Percentiles rank a stretch among this genome's conserved stretches.
phyloP scores from a whole-genome alignment of 2,888 invertebrate species.

The Dusona sp. region DNA sequence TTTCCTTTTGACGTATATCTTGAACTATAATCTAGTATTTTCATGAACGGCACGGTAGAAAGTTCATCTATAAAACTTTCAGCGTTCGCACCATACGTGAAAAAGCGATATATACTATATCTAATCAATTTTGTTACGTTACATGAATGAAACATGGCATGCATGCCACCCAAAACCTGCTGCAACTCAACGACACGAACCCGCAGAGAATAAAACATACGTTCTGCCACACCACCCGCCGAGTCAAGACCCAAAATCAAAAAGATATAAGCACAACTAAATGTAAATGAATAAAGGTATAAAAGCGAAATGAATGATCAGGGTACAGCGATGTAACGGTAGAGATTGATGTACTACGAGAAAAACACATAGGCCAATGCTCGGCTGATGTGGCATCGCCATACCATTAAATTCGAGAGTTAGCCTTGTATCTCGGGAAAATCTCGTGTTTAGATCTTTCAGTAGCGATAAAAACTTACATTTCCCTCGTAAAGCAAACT shows the following conservation, averaged over 20 bases:
- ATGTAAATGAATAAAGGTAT: conserved; percentile 16
- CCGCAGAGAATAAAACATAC: conserved; percentile 56
- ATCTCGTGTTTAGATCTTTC: conserved; percentile 67
- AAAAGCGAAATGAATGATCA: conserved; percentile 46
- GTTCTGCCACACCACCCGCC: conserved; percentile 39
- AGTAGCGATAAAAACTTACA: conserved; percentile 61
- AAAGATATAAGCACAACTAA: conserved; percentile 18
- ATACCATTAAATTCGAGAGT: conserved; percentile 68
- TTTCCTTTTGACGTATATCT: conserved; percentile 19
- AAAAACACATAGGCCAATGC: conserved; percentile 51
- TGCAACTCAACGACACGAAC: conserved; percentile 24
- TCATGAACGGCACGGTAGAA: neutral
- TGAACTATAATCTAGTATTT: neutral
- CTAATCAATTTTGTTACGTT: conserved; percentile 53
- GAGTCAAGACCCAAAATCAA: conserved; percentile 39
- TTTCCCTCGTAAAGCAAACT: conserved; percentile 40
- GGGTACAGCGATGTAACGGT: conserved; percentile 39
- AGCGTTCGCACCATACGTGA: conserved; percentile 21
- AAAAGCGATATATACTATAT: neutral
- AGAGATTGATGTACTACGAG: conserved; percentile 59
- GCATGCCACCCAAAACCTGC: conserved; percentile 22
- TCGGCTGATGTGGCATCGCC: conserved; percentile 44
- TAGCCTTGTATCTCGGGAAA: conserved; percentile 60
- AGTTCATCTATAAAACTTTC: conserved; percentile 24
- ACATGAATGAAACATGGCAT: conserved; percentile 40